Conservation (phyloP, 2,113 vertebrate genomes). For the Chaenogobius annularis region DNA sequence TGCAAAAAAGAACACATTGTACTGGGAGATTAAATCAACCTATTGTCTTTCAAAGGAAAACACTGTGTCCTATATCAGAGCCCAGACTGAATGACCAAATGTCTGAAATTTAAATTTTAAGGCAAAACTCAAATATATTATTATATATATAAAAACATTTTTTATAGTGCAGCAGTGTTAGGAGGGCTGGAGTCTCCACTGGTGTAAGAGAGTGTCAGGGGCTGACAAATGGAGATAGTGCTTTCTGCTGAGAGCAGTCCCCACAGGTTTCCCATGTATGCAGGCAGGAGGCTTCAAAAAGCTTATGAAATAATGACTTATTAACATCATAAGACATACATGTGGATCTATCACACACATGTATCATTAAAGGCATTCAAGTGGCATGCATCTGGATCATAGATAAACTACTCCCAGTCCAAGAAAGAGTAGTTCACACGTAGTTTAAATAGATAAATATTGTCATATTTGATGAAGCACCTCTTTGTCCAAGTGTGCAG, state of each 20-base stretch:
- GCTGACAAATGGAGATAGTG: constrained; percentile 68
- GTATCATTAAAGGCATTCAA: background rate
- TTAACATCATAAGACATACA: constrained; percentile 18
- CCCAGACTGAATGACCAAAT: background rate
- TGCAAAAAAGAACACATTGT: constrained; percentile 42
- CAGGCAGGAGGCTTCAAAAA: constrained; percentile 42
- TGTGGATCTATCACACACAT: constrained; percentile 6
- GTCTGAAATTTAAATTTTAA: background rate
- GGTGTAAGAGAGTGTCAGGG: constrained; percentile 40
- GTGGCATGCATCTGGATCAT: background rate
- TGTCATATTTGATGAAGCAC: constrained; percentile 14
- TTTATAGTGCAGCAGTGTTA: constrained; percentile 49
- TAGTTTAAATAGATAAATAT: background rate
- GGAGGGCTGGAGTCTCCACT: constrained; percentile 14
- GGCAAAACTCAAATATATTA: constrained; percentile 4
- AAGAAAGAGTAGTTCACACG: background rate
- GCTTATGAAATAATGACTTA: constrained; percentile 21
- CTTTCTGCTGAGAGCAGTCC: constrained; percentile 65
- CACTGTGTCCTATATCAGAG: background rate
- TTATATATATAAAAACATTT: constrained; percentile 1
- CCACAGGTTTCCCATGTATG: constrained; percentile 56
- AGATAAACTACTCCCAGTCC: background rate
- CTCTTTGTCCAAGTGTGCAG: constrained; percentile 5
- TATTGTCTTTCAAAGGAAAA: background rate
- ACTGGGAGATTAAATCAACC: background rate